phyloP scores from a whole-genome alignment of 2,888 invertebrate genomes.

The Cephus rjabovi region DNA sequence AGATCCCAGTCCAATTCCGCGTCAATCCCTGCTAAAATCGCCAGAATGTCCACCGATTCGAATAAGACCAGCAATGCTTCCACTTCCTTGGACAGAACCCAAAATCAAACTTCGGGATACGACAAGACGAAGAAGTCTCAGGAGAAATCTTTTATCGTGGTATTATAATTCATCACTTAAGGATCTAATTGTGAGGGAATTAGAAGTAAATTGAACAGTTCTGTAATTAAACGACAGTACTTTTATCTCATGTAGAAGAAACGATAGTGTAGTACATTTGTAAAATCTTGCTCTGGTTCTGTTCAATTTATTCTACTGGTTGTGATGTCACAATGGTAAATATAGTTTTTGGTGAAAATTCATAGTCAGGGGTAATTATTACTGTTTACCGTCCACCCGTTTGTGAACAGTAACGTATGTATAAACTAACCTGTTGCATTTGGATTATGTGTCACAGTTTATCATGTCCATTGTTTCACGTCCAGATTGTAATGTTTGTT shows the following conservation, averaged over 20 bases:
- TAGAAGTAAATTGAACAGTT: neutral
- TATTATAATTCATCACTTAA: conserved; percentile 28
- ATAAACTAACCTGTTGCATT: neutral
- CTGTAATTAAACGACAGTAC: neutral
- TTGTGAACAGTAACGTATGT: neutral
- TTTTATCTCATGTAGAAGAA: neutral
- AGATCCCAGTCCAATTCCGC: conserved; percentile 37
- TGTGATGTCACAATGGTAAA: neutral
- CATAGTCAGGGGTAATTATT: neutral
- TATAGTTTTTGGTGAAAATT: neutral
- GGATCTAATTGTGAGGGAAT: neutral
- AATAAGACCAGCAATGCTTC: neutral
- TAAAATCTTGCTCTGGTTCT: neutral
- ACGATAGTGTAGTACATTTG: neutral
- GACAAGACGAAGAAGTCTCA: conserved; percentile 24
- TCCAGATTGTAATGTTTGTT: neutral
- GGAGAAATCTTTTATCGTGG: conserved; percentile 49
- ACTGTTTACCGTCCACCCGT: neutral
- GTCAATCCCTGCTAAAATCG: conserved; percentile 46
- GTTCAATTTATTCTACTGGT: neutral
- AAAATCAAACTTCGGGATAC: conserved; percentile 9
- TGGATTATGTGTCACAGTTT: neutral
- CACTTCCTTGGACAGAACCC: neutral
- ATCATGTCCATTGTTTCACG: neutral
- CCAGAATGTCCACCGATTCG: conserved; percentile 22